A percentile compares a stretch with the other conserved stretches of the same genome.
Evolutionary conservation across 2,113 vertebrate genomes (phyloP).

Genomic region (Peromyscus leucopus): DNA sequence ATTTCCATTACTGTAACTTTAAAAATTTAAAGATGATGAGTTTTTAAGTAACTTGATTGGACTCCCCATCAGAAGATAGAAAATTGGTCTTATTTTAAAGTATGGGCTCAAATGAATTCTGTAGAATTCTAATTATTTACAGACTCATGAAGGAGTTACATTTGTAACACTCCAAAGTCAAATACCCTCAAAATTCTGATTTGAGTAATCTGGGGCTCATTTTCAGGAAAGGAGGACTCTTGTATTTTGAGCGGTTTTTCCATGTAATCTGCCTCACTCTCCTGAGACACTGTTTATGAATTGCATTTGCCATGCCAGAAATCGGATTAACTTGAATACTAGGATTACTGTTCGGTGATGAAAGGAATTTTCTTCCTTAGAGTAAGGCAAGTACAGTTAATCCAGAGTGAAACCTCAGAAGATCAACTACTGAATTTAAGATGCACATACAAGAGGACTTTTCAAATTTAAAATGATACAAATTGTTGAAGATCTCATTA

Average conservation of each 20-base stretch:
- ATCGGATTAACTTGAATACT: not conserved
- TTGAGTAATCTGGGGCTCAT: not conserved
- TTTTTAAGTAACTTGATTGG: conserved; percentile 24
- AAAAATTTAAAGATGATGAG: not conserved
- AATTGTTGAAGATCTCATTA: not conserved
- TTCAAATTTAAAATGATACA: not conserved
- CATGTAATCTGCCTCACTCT: not conserved
- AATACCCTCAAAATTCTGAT: not conserved
- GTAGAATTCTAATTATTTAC: conserved; percentile 35
- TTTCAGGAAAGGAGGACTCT: conserved; percentile 39
- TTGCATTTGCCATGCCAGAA: conserved; percentile 28
- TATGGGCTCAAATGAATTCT: not conserved
- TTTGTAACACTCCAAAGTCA: conserved; percentile 13
- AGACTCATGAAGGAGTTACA: not conserved
- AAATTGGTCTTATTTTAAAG: conserved; percentile 1
- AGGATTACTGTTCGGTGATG: not conserved
- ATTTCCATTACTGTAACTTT: not conserved
- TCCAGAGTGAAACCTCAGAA: not conserved
- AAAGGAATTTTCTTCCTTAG: not conserved
- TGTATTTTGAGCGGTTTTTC: not conserved
- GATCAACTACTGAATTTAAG: not conserved
- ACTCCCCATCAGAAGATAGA: not conserved
- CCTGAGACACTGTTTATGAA: not conserved
- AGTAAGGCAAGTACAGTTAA: not conserved
- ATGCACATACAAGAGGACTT: not conserved